These are phyloP conservation scores for Halotydeus destructor DNA, from an alignment of 1,140 invertebrate species.

Conservation along the genomic window DNA sequence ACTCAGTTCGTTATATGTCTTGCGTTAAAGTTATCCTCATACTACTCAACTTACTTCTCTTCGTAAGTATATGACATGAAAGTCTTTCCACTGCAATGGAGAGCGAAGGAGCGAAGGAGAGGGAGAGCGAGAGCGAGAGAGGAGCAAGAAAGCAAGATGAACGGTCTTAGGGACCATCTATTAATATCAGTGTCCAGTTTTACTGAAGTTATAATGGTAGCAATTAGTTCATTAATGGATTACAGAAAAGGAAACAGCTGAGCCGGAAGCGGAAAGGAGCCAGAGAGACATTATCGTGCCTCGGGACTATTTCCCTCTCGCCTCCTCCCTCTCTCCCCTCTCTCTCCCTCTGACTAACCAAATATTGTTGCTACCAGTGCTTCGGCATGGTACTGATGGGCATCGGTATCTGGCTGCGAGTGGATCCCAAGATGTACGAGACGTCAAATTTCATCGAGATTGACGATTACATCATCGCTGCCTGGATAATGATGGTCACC, in stretches of 20 bases:
- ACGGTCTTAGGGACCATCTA: too few species aligned
- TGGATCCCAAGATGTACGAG: constrained; percentile 15
- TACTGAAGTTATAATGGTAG: neutral
- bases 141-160: too few species aligned
- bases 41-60: constrained; percentile 1
- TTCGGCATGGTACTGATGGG: constrained; percentile 11
- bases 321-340: too few species aligned
- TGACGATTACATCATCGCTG: constrained; percentile 11
- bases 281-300: too few species aligned
- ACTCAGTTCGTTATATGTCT: constrained; percentile 4
- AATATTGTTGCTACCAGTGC: constrained; percentile 1
- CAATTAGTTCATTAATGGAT: too few species aligned
- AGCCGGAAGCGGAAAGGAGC: too few species aligned
- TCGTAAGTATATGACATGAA: constrained; percentile 2
- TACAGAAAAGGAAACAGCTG: too few species aligned
- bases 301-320: too few species aligned
- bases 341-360: neutral
- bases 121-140: too few species aligned
- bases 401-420: constrained; percentile 14
- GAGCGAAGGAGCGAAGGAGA: too few species aligned
- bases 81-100: too few species aligned
- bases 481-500: constrained; percentile 13
- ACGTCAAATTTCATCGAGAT: constrained; percentile 11
- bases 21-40: constrained; percentile 2
- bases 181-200: neutral